Evolutionary conservation across 2,113 vertebrate genomes (phyloP), one percentile per base, ranked within the genome.

Genomic region (Oncorhynchus tshawytscha): DNA sequence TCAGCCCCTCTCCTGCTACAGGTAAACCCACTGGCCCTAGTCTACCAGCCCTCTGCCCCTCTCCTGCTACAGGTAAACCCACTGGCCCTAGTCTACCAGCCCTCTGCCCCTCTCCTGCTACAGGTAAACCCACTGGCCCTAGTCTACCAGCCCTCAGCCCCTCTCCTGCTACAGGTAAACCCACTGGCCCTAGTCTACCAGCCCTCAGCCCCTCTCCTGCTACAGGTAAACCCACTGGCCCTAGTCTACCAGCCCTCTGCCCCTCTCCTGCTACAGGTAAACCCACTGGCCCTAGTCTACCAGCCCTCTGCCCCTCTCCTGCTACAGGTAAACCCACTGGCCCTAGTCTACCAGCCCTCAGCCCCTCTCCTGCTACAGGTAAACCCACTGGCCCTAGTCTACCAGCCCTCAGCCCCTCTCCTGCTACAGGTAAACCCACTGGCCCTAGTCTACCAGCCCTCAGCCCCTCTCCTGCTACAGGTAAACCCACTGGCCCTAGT

Each of bases 291-390:
- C 5, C 31, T 34, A n/a, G 57, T n/a, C 57, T 8, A 34, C 29
- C 20, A 62, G 11, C 4, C 4, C 66, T 29, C 2, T 0, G 15
- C 11, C 3, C 18, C 13, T 60, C 70, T 16, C 45, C 90, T 95
- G 94, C 94, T 99, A 97, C 85, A 94, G 99, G 68, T 83, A 57
- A 22, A 62, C 82, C 79, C 95, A 97, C 70, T 99, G 97, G 97
- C 87, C 93, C 75, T 99, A 89, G 92, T 51, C 9, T 39, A 7
- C 39, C 15, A 39, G 34, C 0, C 8, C 7, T 39, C 7, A 0
- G 7, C 34, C 8, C 34, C 34, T 39, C 4, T 16, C 45, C n/a
- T 7, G 1, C 29, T 4, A 39, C 72, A n/a, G n/a, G n/a, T n/a
- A n/a, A n/a, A n/a, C n/a, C n/a, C n/a, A n/a, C n/a, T n/a, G n/a